Evolutionary conservation across 1,140 invertebrate species (phyloP).

Genomic region (Leptopilina clavipes): DNA sequence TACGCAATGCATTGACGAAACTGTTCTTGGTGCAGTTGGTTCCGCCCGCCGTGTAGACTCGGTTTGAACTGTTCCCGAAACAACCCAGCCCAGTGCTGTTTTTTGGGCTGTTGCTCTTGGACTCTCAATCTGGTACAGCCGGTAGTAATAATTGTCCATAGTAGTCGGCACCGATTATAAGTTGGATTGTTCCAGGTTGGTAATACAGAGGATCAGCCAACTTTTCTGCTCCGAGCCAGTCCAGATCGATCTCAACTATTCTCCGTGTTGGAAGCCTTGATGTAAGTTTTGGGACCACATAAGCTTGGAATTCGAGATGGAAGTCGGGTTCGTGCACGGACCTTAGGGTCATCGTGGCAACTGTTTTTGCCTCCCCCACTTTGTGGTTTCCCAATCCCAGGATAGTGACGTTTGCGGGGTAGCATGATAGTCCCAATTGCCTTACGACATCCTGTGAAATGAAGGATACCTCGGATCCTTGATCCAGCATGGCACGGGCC

Average conservation of each 20-base stretch:
- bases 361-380: background rate
- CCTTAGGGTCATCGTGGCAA: background rate
- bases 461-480: background rate
- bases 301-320: background rate
- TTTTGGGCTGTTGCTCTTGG: background rate
- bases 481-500: background rate
- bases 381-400: background rate
- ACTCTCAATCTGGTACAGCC: background rate
- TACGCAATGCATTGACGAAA: background rate
- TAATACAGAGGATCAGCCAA: background rate
- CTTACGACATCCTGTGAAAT: background rate
- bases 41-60: too few species aligned
- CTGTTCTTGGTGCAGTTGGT: background rate
- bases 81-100: background rate
- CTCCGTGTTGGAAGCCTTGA: background rate
- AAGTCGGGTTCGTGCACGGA: background rate
- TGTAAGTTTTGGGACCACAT: background rate
- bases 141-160: slow-evolving; percentile 12
- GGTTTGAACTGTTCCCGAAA: background rate
- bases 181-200: background rate
- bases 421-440: background rate
- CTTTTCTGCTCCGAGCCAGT: background rate
- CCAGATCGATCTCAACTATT: background rate
- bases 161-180: slow-evolving; percentile 1
- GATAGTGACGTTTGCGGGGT: background rate